Conservation (phyloP, 2,888 invertebrate genomes). For the Branchipolynoe longqiensis region DNA sequence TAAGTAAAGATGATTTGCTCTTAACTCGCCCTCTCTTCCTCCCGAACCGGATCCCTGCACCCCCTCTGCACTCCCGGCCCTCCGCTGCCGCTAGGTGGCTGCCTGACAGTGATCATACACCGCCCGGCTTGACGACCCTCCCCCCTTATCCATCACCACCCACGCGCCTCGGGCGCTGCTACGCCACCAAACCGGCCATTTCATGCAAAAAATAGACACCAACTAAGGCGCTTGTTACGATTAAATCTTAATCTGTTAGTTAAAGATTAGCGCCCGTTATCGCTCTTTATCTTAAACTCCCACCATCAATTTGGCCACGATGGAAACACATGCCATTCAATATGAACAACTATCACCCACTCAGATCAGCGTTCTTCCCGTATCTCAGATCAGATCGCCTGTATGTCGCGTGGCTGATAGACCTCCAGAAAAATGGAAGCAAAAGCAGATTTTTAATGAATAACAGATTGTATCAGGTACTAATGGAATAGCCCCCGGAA, state of each 20-base stretch:
- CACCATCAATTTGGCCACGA: slow-evolving; percentile 33
- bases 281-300: slow-evolving; percentile 32
- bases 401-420: slow-evolving; percentile 39
- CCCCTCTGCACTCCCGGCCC: not conserved
- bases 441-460: slow-evolving; percentile 25
- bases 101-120: not conserved
- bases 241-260: slow-evolving; percentile 51
- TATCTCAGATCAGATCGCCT: slow-evolving; percentile 19
- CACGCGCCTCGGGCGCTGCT: not conserved
- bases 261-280: slow-evolving; percentile 51
- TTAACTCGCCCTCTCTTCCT: no score
- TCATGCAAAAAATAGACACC: slow-evolving; percentile 2
- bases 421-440: not conserved
- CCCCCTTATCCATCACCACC: slow-evolving; percentile 6
- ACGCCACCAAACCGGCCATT: slow-evolving; percentile 9
- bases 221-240: slow-evolving; percentile 37
- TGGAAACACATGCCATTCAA: slow-evolving; percentile 38
- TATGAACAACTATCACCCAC: not conserved
- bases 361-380: slow-evolving; percentile 8
- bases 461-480: slow-evolving; percentile 11
- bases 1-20: no score
- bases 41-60: not conserved
- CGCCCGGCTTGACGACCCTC: not conserved
- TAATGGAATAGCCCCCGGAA: slow-evolving; percentile 35
- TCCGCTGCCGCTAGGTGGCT: not conserved